These are phyloP conservation scores for Stramonita haemastoma DNA, from an alignment of 2,888 invertebrate genomes.

Conservation along the genomic window DNA sequence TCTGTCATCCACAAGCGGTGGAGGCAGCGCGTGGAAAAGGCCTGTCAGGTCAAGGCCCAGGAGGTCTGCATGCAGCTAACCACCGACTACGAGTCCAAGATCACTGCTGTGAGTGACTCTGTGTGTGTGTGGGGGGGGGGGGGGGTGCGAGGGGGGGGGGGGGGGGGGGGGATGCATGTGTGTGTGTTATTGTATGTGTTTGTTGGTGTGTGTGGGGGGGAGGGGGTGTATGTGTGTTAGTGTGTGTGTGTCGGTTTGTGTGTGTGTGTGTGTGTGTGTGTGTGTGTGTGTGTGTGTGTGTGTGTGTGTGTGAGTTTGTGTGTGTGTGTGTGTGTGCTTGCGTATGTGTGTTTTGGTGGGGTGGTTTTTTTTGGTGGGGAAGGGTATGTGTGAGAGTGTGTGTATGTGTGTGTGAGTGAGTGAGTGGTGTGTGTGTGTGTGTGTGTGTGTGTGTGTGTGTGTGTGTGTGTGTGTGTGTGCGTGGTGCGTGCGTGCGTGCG, in stretches of 20 bases:
- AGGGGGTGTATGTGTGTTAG: background rate
- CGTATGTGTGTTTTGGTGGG: background rate
- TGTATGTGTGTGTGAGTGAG: background rate
- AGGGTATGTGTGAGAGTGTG: background rate
- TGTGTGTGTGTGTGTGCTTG: background rate
- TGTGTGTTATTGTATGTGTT: too few relatives aligned
- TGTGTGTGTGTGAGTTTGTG: background rate
- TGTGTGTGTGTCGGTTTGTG: conserved; percentile 55
- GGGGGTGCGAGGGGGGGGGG: too few relatives aligned
- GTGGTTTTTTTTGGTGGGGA: too few relatives aligned
- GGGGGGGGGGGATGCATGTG: too few relatives aligned
- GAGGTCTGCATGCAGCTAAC: conserved; percentile 75
- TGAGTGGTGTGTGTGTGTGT: background rate
- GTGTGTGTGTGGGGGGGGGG: too few relatives aligned
- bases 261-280: background rate
- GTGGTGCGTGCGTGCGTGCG: background rate
- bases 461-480: background rate
- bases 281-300: background rate
- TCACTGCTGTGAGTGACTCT: conserved; percentile 64
- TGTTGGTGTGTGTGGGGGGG: too few relatives aligned
- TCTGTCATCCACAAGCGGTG: conserved; percentile 70
- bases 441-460: background rate
- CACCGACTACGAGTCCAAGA: conserved; percentile 71
- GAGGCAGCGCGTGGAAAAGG: conserved; percentile 72
- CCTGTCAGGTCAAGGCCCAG: conserved; percentile 76